Evolutionary conservation across 2,113 vertebrate species (phyloP).

Genomic region (Phaethornis superciliosus): DNA sequence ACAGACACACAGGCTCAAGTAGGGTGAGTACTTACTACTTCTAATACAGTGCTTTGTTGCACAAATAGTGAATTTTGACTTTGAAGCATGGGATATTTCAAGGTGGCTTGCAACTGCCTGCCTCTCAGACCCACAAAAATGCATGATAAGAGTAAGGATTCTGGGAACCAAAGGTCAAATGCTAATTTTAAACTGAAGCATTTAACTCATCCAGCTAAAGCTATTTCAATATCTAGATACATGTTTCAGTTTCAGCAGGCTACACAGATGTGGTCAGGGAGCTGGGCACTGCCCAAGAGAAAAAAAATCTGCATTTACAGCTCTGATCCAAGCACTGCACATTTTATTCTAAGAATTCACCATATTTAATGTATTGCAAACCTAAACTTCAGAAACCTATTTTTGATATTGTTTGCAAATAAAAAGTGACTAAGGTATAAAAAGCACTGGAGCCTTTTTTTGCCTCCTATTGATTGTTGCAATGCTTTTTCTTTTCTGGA

Average conservation of each 20-base stretch:
- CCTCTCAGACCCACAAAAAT: not conserved
- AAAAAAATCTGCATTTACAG: not conserved
- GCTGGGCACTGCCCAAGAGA: not conserved
- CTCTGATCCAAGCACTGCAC: not conserved
- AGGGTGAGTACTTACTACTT: not conserved
- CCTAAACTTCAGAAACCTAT: not conserved
- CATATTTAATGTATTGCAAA: not conserved
- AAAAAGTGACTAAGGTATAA: not conserved
- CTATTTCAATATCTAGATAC: not conserved
- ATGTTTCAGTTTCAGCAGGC: not conserved
- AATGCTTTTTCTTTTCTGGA: not conserved
- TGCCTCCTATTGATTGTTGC: not conserved
- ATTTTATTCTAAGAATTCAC: not conserved
- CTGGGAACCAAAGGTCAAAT: not conserved
- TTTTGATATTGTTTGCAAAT: not conserved
- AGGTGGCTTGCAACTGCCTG: not conserved
- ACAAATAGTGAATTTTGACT: not conserved
- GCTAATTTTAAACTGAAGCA: not conserved
- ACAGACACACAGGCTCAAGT: accelerated
- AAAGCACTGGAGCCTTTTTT: not conserved
- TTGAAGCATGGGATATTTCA: not conserved
- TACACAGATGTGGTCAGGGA: not conserved
- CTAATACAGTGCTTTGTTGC: not conserved
- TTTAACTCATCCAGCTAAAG: not conserved
- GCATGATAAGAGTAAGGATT: not conserved